Evolutionary conservation across 2,797 vertebrate genomes (phyloP).

Genomic region (Peromyscus nudipes): DNA sequence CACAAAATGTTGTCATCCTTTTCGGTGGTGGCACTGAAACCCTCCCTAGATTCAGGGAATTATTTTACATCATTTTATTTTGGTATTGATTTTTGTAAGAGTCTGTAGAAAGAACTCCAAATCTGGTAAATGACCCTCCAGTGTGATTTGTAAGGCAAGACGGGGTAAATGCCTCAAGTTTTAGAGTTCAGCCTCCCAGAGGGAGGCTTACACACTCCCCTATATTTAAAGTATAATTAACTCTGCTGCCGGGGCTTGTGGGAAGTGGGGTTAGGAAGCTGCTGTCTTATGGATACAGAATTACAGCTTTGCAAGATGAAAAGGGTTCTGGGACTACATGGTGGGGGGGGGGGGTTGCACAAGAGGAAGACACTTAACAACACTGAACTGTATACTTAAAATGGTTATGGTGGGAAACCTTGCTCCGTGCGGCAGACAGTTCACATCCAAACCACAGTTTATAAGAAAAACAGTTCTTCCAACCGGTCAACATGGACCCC

Average conservation of each 20-base stretch:
- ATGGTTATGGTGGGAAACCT: background rate
- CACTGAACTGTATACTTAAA: background rate
- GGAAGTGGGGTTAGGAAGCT: background rate
- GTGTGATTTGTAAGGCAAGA: background rate
- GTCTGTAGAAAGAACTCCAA: slow-evolving; percentile 9
- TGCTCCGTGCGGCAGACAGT: background rate
- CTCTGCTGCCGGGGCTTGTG: background rate
- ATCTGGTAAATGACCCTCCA: slow-evolving; percentile 7
- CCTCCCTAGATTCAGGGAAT: slow-evolving; percentile 9
- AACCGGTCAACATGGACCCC: background rate
- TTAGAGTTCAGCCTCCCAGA: background rate
- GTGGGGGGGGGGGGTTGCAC: too few relatives aligned
- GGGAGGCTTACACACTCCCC: background rate
- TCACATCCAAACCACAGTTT: background rate
- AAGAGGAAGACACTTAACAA: background rate
- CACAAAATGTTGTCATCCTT: slow-evolving; percentile 3
- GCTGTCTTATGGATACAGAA: background rate
- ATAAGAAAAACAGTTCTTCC: background rate
- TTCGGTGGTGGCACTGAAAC: background rate
- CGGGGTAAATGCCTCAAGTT: background rate
- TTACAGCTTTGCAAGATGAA: slow-evolving; percentile 5
- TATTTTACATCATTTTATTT: slow-evolving; percentile 47
- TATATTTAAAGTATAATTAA: slow-evolving; percentile 37
- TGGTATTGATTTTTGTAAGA: slow-evolving; percentile 54
- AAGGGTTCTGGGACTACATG: background rate